A percentile compares a stretch with the other conserved stretches of the same genome.
phyloP scores from a whole-genome alignment of 1,140 invertebrate genomes.

The Musca vetustissima region DNA sequence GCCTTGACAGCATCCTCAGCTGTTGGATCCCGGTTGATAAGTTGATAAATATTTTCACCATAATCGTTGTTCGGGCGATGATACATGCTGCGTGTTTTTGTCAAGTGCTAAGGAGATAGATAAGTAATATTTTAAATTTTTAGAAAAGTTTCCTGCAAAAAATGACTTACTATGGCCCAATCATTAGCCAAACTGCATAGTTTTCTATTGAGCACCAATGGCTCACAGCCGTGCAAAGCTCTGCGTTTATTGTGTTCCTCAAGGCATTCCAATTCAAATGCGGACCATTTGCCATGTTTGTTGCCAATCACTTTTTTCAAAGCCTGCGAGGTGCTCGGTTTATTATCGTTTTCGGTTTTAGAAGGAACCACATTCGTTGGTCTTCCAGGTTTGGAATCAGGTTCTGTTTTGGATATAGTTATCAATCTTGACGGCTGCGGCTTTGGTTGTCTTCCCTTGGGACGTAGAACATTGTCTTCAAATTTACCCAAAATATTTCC shows the following conservation, averaged over 20 bases:
- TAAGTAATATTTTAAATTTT: background rate
- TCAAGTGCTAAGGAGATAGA: constrained; percentile 11
- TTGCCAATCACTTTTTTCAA: background rate
- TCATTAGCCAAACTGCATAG: constrained; percentile 28
- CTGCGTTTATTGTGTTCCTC: constrained; percentile 34
- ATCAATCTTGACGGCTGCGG: background rate
- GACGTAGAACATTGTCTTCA: constrained; percentile 33
- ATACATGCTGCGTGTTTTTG: constrained; percentile 13
- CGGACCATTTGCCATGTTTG: background rate
- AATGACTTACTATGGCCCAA: constrained; percentile 26
- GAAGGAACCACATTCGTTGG: too few relatives aligned
- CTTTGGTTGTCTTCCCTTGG: background rate
- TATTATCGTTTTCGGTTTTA: too few relatives aligned
- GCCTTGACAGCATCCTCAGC: constrained; percentile 62
- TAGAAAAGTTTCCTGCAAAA: background rate
- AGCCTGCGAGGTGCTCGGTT: background rate
- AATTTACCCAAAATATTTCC: constrained; percentile 40
- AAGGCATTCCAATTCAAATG: constrained; percentile 20
- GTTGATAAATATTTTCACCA: constrained; percentile 81
- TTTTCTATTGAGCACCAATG: constrained; percentile 27
- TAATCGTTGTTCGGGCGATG: constrained; percentile 76
- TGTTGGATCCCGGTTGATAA: constrained; percentile 61
- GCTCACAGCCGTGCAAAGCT: constrained; percentile 28
- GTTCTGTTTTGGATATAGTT: background rate
- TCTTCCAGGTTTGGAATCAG: background rate